Conservation (phyloP, 2,888 invertebrate genomes). For the Xestoiulus laeticollis region DNA sequence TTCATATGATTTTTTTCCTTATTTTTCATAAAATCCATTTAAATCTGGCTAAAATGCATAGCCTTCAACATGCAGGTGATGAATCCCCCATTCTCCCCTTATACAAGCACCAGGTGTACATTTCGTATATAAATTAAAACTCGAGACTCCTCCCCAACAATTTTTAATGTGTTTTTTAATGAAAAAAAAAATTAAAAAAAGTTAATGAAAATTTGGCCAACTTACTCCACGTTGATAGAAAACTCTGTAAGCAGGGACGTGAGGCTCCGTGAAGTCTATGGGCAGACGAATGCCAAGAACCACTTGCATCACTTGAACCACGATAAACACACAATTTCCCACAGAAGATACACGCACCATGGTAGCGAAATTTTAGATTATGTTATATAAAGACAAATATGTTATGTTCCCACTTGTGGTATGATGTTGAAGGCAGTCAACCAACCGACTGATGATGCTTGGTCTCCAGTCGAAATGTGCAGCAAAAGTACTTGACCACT, state of each 20-base stretch:
- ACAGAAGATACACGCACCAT: conserved; percentile 46
- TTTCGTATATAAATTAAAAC: neutral
- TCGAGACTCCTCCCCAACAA: neutral
- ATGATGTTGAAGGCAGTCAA: neutral
- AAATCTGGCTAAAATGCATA: too few relatives aligned
- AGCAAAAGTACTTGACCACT: neutral
- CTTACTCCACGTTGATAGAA: conserved; percentile 81
- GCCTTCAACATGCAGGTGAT: too few relatives aligned
- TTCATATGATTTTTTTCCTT: too few relatives aligned
- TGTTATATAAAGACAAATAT: too few relatives aligned
- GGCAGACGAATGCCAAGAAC: conserved; percentile 56
- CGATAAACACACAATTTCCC: conserved; percentile 16
- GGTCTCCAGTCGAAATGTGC: too few relatives aligned
- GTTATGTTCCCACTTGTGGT: too few relatives aligned
- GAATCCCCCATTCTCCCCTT: neutral
- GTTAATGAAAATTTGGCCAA: conserved; percentile 57
- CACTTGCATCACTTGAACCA: conserved; percentile 9
- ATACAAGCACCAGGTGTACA: neutral
- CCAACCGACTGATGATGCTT: neutral
- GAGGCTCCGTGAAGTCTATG: conserved; percentile 57
- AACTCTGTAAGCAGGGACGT: conserved; percentile 62
- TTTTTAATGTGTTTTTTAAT: conserved; percentile 27
- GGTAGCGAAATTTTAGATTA: neutral
- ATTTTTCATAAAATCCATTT: too few relatives aligned
- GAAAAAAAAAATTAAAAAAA: neutral